phyloP scores from a whole-genome alignment of 2,797 vertebrate genomes.

The Aphelocoma californica region DNA sequence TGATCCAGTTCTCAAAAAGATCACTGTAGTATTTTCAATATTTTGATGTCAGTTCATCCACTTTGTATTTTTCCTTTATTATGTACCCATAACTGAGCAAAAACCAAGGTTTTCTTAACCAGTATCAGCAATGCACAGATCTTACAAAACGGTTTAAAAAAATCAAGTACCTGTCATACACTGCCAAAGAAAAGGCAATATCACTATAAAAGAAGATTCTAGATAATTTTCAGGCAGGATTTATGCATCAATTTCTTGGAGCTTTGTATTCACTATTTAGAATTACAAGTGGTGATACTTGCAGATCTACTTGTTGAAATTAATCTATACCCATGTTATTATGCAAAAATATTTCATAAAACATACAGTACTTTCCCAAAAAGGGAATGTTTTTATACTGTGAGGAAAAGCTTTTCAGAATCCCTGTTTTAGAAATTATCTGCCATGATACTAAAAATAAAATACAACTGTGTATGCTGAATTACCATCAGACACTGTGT shows the following conservation, averaged over 20 bases:
- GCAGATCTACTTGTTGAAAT: not conserved
- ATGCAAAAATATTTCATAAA: not conserved
- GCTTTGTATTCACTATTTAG: not conserved
- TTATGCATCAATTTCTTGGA: not conserved
- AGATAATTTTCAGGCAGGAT: not conserved
- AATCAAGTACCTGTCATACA: not conserved
- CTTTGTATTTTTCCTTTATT: not conserved
- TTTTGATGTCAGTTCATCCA: not conserved
- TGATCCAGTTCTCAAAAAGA: not conserved
- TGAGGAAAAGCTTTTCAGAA: not conserved
- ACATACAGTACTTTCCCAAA: not conserved
- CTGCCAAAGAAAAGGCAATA: not conserved
- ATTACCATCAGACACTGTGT: not conserved
- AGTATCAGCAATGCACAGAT: not conserved
- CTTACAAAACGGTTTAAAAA: not conserved
- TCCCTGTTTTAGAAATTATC: not conserved
- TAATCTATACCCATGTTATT: not conserved
- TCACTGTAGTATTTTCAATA: not conserved
- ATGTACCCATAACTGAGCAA: not conserved
- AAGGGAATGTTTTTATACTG: not conserved
- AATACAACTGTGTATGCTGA: not conserved
- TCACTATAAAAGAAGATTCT: not conserved
- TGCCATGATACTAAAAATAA: constrained; percentile 22
- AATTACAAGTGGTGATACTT: not conserved
- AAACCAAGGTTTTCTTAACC: not conserved